A percentile compares a stretch with the other conserved stretches of the same genome.
Conservation (phyloP, 92 coral and sea anemone genomes). For the Parazoanthus atlanticus region DNA sequence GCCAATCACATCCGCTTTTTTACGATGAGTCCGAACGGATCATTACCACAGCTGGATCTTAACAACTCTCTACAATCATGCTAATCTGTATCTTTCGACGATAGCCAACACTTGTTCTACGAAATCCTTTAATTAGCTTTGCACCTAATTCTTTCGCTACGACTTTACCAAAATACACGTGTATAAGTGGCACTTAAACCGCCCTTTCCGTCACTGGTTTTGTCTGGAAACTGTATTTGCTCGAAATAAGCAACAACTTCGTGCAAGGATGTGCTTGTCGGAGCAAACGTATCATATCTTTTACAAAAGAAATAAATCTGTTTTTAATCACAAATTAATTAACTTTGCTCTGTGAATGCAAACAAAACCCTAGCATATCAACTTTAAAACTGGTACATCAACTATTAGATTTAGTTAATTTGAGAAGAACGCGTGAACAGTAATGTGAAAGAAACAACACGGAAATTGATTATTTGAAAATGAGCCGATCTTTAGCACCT, state of each 20-base stretch:
- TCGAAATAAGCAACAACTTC: too few relatives aligned
- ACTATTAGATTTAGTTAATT: too few relatives aligned
- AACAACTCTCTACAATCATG: not conserved
- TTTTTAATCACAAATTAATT: not conserved
- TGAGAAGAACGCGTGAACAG: too few relatives aligned
- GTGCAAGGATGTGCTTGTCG: too few relatives aligned
- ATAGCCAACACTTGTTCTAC: slow-evolving; percentile 1
- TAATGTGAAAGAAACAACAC: too few relatives aligned
- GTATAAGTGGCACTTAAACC: not conserved
- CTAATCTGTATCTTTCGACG: slow-evolving; percentile 5
- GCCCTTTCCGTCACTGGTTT: not conserved
- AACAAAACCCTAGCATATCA: not conserved
- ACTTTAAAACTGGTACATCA: too few relatives aligned
- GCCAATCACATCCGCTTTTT: not conserved
- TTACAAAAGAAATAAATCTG: not conserved
- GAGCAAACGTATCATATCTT: not conserved
- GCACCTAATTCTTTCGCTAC: not conserved
- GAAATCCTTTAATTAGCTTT: slow-evolving; percentile 26
- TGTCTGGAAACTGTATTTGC: not conserved
- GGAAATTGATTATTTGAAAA: too few relatives aligned
- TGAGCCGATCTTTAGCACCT: too few relatives aligned
- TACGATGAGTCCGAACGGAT: not conserved
- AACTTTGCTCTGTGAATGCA: too few relatives aligned
- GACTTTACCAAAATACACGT: not conserved
- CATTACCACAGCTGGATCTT: not conserved